Evolutionary conservation across 2,888 invertebrate genomes (phyloP).

Genomic region (Stenchaetothrips biformis): DNA sequence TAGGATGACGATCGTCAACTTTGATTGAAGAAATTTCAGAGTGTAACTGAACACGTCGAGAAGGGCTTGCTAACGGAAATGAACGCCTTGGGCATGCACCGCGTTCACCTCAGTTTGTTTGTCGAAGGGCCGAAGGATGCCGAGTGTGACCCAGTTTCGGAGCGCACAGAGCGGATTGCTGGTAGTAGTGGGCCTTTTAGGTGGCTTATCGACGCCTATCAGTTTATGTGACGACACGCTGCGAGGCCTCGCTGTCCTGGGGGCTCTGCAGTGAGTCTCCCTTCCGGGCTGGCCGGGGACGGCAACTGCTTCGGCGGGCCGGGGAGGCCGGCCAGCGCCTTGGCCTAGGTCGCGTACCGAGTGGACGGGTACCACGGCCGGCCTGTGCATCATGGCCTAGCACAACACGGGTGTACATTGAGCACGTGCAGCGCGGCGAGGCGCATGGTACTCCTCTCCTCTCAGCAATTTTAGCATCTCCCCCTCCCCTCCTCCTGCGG

Average conservation of each 20-base stretch:
- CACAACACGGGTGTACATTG: constrained; percentile 26
- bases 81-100: too few relatives aligned
- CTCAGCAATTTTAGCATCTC: constrained; percentile 8
- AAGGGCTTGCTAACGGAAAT: too few relatives aligned
- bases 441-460: constrained; percentile 30
- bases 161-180: too few relatives aligned
- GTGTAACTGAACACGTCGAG: too few relatives aligned
- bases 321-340: neutral
- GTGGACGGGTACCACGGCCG: neutral
- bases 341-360: constrained; percentile 5
- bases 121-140: too few relatives aligned
- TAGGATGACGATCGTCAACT: too few relatives aligned
- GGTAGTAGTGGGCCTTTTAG: too few relatives aligned
- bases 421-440: neutral
- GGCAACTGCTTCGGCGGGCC: neutral
- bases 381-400: neutral
- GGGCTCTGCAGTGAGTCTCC: neutral
- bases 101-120: too few relatives aligned
- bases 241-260: neutral
- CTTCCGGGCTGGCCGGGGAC: neutral
- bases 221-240: neutral
- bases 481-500: neutral
- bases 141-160: too few relatives aligned
- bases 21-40: too few relatives aligned
- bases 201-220: too few relatives aligned